A percentile compares a stretch with the other conserved stretches of the same genome.
Evolutionary conservation across 2,888 invertebrate genomes (phyloP).

Genomic region (Abrostola tripartita): DNA sequence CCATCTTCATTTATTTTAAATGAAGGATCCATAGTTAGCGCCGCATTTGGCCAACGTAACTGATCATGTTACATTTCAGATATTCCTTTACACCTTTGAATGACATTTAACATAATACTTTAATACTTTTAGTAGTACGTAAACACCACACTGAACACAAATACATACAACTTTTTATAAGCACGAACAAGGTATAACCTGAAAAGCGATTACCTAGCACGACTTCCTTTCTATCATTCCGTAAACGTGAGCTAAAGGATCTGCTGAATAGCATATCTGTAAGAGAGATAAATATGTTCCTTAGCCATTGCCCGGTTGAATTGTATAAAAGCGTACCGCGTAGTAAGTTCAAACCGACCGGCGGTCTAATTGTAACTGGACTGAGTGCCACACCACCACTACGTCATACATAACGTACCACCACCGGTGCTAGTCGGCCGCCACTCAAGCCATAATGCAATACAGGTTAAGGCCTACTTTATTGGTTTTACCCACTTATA

Average conservation of each 20-base stretch:
- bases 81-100: no score
- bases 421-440: slow-evolving; percentile 46
- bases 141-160: slow-evolving; percentile 40
- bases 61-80: no score
- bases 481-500: slow-evolving; percentile 41
- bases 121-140: slow-evolving; percentile 18
- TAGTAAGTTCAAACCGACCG: slow-evolving; percentile 68
- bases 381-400: slow-evolving; percentile 62
- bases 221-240: slow-evolving; percentile 91
- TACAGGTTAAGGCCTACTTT: slow-evolving; percentile 59
- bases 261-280: slow-evolving; percentile 78
- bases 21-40: neutral
- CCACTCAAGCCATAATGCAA: slow-evolving; percentile 58
- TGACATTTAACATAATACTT: neutral
- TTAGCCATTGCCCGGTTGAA: slow-evolving; percentile 64
- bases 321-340: slow-evolving; percentile 54
- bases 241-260: slow-evolving; percentile 87
- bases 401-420: slow-evolving; percentile 56
- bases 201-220: slow-evolving; percentile 89
- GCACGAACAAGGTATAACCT: slow-evolving; percentile 44
- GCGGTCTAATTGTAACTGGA: slow-evolving; percentile 76
- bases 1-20: slow-evolving; percentile 4
- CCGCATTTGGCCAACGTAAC: no score
- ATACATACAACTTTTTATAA: slow-evolving; percentile 24
- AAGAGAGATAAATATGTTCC: slow-evolving; percentile 46